These are phyloP conservation scores for Labrus mixtus DNA, from an alignment of 2,113 vertebrate genomes.

Conservation along the genomic window DNA sequence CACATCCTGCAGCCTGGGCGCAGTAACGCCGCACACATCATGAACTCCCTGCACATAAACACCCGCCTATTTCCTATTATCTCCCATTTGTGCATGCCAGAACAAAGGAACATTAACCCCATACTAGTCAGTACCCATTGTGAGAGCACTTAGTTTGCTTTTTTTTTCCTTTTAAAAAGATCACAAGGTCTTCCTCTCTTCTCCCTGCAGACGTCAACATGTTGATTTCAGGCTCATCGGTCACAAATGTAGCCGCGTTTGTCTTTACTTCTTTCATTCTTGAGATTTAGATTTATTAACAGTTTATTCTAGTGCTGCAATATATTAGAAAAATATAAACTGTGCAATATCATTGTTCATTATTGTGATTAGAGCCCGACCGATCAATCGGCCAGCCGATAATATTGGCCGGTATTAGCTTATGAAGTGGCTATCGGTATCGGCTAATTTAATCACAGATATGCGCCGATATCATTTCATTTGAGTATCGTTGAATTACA, in stretches of 20 bases:
- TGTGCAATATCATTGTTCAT: too few species aligned
- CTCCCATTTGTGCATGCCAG: background rate
- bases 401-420: too few species aligned
- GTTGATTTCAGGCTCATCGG: background rate
- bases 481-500: too few species aligned
- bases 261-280: too few species aligned
- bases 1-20: conserved; percentile 2
- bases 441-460: too few species aligned
- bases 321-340: too few species aligned
- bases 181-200: conserved; percentile 2
- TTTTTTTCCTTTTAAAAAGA: background rate
- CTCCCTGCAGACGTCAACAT: background rate
- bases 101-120: conserved; percentile 1
- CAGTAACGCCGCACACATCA: conserved; percentile 26
- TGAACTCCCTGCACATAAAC: conserved; percentile 23
- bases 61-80: conserved; percentile 15
- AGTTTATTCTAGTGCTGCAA: too few species aligned
- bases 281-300: too few species aligned
- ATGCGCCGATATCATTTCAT: too few species aligned
- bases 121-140: background rate
- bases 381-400: too few species aligned
- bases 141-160: background rate
- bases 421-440: too few species aligned
- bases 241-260: background rate
- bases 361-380: too few species aligned